Evolutionary conservation across 2,797 vertebrate genomes (phyloP).

Genomic region (Australoheros facetus): DNA sequence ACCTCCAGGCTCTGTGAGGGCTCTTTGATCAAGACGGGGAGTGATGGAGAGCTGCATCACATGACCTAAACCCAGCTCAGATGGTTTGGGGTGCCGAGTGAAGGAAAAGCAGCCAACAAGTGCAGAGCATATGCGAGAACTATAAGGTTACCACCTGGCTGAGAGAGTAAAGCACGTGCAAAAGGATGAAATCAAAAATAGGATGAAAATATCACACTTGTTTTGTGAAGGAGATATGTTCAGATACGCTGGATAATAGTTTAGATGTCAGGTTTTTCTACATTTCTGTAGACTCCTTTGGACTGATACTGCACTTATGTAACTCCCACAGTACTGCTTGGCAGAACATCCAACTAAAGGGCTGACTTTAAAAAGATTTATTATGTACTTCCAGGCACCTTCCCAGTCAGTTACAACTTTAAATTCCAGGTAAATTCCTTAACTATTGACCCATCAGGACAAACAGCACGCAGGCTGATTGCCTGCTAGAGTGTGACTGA

Average conservation of each 20-base stretch:
- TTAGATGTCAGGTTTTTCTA: not conserved
- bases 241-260: not conserved
- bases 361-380: not conserved
- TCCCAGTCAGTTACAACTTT: not conserved
- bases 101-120: not conserved
- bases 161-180: not conserved
- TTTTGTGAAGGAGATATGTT: not conserved
- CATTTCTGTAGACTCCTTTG: not conserved
- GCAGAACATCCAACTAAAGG: not conserved
- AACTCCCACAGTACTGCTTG: not conserved
- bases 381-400: not conserved
- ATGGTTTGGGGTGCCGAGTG: not conserved
- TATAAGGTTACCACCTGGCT: not conserved
- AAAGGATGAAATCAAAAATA: too few relatives aligned
- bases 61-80: not conserved
- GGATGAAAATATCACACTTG: too few relatives aligned
- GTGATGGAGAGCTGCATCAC: not conserved
- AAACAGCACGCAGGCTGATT: not conserved
- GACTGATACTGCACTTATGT: not conserved
- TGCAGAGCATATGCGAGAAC: not conserved
- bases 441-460: not conserved
- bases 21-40: not conserved
- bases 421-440: not conserved
- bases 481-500: slow-evolving; percentile 4
- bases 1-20: not conserved